Evolutionary conservation across 2,888 invertebrate genomes (phyloP).

Genomic region (Taphrorychus bicolor): DNA sequence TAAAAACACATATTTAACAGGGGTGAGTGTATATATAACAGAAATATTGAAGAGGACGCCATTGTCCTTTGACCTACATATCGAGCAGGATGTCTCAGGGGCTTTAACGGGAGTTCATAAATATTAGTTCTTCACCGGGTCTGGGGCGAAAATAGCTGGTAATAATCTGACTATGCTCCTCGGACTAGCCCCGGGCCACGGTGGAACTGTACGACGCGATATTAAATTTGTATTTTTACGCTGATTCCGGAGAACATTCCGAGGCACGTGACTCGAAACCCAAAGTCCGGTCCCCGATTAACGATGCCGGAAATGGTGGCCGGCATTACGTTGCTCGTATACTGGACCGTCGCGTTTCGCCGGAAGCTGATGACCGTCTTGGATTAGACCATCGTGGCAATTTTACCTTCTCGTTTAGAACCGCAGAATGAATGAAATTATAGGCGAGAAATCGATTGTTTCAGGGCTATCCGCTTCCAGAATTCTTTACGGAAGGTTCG

Average conservation of each 20-base stretch:
- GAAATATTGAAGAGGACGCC: too few relatives aligned
- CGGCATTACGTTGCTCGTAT: slow-evolving; percentile 53
- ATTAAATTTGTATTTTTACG: slow-evolving; percentile 71
- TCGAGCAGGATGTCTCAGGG: slow-evolving; percentile 19
- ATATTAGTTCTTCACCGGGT: slow-evolving; percentile 39
- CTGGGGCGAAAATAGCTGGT: slow-evolving; percentile 49
- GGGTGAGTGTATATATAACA: too few relatives aligned
- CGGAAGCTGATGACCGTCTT: slow-evolving; percentile 12
- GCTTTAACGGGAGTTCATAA: slow-evolving; percentile 33
- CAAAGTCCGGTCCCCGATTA: slow-evolving; percentile 61
- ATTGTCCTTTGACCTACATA: slow-evolving; percentile 38
- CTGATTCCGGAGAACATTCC: slow-evolving; percentile 67
- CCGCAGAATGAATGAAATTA: not conserved
- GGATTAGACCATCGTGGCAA: slow-evolving; percentile 1
- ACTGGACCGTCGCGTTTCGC: slow-evolving; percentile 24
- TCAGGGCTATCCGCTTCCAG: slow-evolving; percentile 58
- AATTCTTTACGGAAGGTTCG: slow-evolving; percentile 65
- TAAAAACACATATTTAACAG: too few relatives aligned
- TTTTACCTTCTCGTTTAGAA: not conserved
- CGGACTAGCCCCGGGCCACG: slow-evolving; percentile 45
- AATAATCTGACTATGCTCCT: slow-evolving; percentile 53
- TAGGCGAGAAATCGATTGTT: slow-evolving; percentile 35
- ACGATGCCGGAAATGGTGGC: slow-evolving; percentile 61
- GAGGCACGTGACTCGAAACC: slow-evolving; percentile 65
- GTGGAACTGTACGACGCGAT: slow-evolving; percentile 59